Conservation (phyloP, 2,797 vertebrate species). For the Myotis vivesi region DNA sequence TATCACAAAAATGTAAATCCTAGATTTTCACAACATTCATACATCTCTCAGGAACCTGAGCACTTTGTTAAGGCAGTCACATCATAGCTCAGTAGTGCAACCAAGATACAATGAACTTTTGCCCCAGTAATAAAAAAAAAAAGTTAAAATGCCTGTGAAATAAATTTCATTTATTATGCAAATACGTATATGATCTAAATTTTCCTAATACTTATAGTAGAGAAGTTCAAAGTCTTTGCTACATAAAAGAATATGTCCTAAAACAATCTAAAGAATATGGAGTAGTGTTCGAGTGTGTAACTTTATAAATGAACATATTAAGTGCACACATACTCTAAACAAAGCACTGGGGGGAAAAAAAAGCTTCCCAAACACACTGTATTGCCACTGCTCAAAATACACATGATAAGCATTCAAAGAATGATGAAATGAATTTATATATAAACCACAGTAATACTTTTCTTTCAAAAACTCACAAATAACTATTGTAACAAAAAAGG, state of each 20-base stretch:
- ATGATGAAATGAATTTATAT: background rate
- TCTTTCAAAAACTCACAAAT: background rate
- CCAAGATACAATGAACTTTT: background rate
- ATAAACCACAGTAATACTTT: background rate
- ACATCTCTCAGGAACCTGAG: background rate
- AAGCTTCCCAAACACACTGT: background rate
- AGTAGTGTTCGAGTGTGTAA: background rate
- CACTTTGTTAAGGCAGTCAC: background rate
- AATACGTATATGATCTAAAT: background rate
- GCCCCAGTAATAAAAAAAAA: background rate
- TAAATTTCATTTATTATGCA: background rate
- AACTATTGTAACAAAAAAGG: background rate
- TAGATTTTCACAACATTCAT: background rate
- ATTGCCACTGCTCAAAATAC: background rate
- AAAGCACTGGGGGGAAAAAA: rapidly evolving
- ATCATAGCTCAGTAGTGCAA: background rate
- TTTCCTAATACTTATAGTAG: background rate
- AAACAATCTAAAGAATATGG: background rate
- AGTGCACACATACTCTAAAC: background rate
- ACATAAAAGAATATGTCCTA: background rate
- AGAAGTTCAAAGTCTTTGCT: background rate
- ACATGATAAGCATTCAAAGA: background rate
- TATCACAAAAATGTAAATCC: background rate
- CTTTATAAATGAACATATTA: background rate
- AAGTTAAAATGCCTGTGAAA: background rate